phyloP scores from a whole-genome alignment of 2,888 invertebrate genomes.

The Onchidella celtica region DNA sequence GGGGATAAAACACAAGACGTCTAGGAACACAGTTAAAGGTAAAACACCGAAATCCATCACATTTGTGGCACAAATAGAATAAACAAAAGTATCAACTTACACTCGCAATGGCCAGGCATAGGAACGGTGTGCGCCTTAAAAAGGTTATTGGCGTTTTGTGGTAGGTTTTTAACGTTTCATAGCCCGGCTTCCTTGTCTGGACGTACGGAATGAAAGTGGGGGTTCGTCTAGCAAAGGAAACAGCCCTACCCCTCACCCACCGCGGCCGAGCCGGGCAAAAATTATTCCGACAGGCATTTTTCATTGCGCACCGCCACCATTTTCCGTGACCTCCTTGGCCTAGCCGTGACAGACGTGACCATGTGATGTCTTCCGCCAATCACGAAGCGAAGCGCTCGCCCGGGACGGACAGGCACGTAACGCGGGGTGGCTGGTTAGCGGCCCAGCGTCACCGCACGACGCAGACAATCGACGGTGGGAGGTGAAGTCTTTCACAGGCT shows the following conservation, averaged over 20 bases:
- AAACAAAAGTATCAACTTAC: slow-evolving; percentile 36
- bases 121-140: slow-evolving; percentile 32
- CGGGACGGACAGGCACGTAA: background rate
- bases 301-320: background rate
- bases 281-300: background rate
- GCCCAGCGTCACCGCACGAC: background rate
- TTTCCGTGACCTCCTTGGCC: slow-evolving; percentile 34
- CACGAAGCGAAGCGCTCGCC: background rate
- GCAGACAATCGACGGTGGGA: background rate
- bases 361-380: slow-evolving; percentile 2
- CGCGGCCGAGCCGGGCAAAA: background rate
- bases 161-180: slow-evolving; percentile 45
- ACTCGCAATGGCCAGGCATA: background rate
- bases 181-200: slow-evolving; percentile 20
- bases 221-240: background rate
- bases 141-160: slow-evolving; percentile 47
- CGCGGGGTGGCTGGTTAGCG: background rate
- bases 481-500: background rate
- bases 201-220: slow-evolving; percentile 1
- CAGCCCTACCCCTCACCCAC: slow-evolving; percentile 28
- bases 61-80: slow-evolving; percentile 13
- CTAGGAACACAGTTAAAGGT: background rate
- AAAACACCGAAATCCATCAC: slow-evolving; percentile 18
- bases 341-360: slow-evolving; percentile 24
- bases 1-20: background rate